Conservation (phyloP, 2,113 vertebrate species). For the Cnemophilus loriae region DNA sequence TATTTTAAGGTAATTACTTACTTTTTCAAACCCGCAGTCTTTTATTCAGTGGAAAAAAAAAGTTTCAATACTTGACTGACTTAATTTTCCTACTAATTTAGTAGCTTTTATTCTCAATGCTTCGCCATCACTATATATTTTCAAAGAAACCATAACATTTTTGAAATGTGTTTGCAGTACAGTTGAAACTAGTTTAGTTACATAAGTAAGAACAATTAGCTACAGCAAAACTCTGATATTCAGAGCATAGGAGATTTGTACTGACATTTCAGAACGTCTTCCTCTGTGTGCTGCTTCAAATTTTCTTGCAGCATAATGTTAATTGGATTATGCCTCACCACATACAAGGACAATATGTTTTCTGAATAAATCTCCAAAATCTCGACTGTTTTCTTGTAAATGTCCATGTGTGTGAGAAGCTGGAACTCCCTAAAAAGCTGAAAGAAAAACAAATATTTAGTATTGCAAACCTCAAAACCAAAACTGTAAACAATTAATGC, state of each 20-base stretch:
- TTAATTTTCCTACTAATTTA: background rate
- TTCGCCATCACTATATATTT: background rate
- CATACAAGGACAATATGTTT: slow-evolving; percentile 60
- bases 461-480: background rate
- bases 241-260: slow-evolving; percentile 9
- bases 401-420: slow-evolving; percentile 66
- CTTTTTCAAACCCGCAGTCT: background rate
- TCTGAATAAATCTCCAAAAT: slow-evolving; percentile 74
- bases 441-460: background rate
- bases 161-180: background rate
- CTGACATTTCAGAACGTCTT: slow-evolving; percentile 63
- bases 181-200: background rate
- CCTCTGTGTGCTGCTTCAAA: slow-evolving; percentile 56
- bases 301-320: slow-evolving; percentile 54
- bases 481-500: background rate
- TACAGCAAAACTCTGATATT: background rate
- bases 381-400: slow-evolving; percentile 65
- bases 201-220: background rate
- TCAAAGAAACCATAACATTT: background rate
- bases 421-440: slow-evolving; percentile 75
- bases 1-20: background rate
- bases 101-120: background rate
- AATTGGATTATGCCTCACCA: slow-evolving; percentile 64
- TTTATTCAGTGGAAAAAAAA: background rate
- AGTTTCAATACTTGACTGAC: background rate